phyloP scores from a whole-genome alignment of 1,140 invertebrate species.

The Temnothorax longispinosus region DNA sequence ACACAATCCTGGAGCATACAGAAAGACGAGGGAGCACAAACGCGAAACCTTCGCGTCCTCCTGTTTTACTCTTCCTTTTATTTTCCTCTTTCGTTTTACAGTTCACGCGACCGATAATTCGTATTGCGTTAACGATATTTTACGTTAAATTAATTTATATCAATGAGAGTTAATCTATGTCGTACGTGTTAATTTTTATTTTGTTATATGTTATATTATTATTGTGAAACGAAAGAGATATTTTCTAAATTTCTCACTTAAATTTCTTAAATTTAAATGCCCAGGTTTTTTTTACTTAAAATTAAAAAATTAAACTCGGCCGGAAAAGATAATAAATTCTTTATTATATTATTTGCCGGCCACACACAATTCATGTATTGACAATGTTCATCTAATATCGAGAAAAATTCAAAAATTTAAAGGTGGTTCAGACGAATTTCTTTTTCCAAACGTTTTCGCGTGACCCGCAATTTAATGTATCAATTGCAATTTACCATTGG shows the following conservation, averaged over 20 bases:
- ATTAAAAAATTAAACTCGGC: not conserved
- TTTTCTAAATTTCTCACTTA: not conserved
- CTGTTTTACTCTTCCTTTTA: not conserved
- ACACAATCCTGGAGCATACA: not conserved
- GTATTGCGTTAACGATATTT: not conserved
- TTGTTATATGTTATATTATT: not conserved
- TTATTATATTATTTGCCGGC: not conserved
- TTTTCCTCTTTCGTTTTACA: not conserved
- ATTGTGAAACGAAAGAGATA: not conserved
- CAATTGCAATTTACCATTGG: slow-evolving; percentile 52
- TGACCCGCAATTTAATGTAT: not conserved
- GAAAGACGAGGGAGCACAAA: not conserved
- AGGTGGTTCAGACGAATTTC: not conserved
- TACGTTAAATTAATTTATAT: not conserved
- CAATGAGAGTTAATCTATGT: not conserved
- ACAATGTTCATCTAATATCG: not conserved
- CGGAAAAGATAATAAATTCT: too few relatives aligned
- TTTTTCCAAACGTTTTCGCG: not conserved
- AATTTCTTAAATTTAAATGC: too few relatives aligned
- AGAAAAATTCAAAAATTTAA: not conserved
- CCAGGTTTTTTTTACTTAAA: too few relatives aligned
- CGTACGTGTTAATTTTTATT: not conserved
- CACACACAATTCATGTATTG: not conserved
- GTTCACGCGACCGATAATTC: not conserved
- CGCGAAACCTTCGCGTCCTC: too few relatives aligned